Percentiles rank a stretch among this genome's conserved stretches.
These are phyloP conservation scores for Lytechinus variegatus DNA, from an alignment of 35 echinoderm and acorn worm genomes.

Conservation along the genomic window DNA sequence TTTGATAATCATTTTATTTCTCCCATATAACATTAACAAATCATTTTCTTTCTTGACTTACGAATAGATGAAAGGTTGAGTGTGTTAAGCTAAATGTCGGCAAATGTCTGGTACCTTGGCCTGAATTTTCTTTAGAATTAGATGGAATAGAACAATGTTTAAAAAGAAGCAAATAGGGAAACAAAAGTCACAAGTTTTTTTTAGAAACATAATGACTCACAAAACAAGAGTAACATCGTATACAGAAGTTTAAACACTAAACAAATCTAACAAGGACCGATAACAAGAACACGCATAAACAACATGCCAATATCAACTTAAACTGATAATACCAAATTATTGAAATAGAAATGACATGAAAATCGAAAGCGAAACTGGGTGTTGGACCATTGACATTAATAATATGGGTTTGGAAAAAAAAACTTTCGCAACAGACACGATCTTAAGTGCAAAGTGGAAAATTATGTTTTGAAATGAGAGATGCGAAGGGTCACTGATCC, in stretches of 20 bases:
- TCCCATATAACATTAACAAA: too few species aligned
- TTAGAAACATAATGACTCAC: too few species aligned
- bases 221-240: not conserved
- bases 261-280: not conserved
- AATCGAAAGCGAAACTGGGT: not conserved
- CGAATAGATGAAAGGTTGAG: too few species aligned
- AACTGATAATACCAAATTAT: not conserved
- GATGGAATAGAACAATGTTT: too few species aligned
- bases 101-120: too few species aligned
- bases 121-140: too few species aligned
- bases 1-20: too few species aligned
- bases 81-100: too few species aligned
- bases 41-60: too few species aligned
- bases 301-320: not conserved
- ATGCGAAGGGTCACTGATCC: not conserved
- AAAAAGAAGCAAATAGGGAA: too few species aligned
- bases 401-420: not conserved
- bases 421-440: not conserved
- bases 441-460: not conserved
- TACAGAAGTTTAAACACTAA: too few species aligned
- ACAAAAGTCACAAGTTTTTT: too few species aligned
- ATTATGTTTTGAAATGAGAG: not conserved
- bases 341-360: not conserved
- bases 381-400: not conserved
- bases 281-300: not conserved